Evolutionary conservation across 2,797 vertebrate species (phyloP), one percentile per base, ranked within the genome.

Genomic region (Pangasius krempfi): DNA sequence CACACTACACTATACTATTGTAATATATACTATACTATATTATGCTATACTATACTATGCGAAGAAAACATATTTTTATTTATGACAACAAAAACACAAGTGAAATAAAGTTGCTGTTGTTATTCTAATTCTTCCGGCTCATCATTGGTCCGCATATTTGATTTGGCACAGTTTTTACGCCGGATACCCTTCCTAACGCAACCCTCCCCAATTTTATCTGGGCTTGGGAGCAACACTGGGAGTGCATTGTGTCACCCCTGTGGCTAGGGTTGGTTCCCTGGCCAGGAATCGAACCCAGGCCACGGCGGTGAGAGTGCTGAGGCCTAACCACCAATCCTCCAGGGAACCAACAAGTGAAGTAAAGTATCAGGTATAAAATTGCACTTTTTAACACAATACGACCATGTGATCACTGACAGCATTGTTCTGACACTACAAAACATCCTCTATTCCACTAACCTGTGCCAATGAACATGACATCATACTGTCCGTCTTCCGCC

Each of bases 401-500:
- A 40, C 30, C 9, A 37, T 58, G 0, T 25, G 20, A 60, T 81
- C 12, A 78, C 14, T 64, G 5, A 50, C 9, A 5, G 3, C 64
- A 72, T 62, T 20, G 72, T 76, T 54, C n/a, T 68, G 58, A 47
- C 56, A 62, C n/a, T 54, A 13, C 60, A 52, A 37, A 22, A 64
- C 33, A 86, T 73, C 30, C 7, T 70, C 10, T 25, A 84, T 56
- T 70, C 64, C 20, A 58, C 88, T 47, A 91, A 99, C 98, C 98
- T 96, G 99, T 99, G 94, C 98, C 99, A 33, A 99, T 99, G 94
- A 99, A 99, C 98, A 99, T 98, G 88, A 99, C 98, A 0, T 99
- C 98, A 18, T 99, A 99, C 10, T 98, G 98, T 22, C 99, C 99
- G 10, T 99, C 99, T 88, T 99, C 99, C 68, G 99, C 99, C 4